Evolutionary conservation across 2,797 vertebrate genomes (phyloP).

Genomic region (Amphiprion clarkii): DNA sequence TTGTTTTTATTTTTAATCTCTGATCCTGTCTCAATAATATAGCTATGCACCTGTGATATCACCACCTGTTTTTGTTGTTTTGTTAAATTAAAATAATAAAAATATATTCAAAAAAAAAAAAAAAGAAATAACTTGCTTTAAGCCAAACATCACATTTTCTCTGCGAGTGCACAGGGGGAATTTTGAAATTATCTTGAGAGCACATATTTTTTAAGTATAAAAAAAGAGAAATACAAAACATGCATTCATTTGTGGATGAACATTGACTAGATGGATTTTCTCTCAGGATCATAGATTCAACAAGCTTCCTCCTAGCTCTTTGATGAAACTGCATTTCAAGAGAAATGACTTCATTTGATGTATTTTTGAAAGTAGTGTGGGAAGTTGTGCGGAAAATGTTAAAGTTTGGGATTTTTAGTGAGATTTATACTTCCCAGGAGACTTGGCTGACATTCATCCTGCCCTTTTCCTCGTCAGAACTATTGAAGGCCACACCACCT

Average conservation of each 20-base stretch:
- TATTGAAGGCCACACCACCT: conserved; percentile 68
- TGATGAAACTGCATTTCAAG: conserved; percentile 1
- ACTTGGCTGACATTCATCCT: conserved; percentile 78
- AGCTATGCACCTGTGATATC: too few species aligned
- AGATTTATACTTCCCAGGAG: conserved; percentile 73
- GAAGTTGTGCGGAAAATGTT: conserved; percentile 33
- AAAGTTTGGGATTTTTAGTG: conserved; percentile 40
- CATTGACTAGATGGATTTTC: neutral
- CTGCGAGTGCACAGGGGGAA: neutral
- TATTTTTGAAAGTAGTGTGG: conserved; percentile 30
- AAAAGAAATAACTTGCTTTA: too few species aligned
- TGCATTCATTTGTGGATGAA: neutral
- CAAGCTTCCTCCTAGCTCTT: neutral
- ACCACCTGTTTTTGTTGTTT: too few species aligned
- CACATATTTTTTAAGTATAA: neutral
- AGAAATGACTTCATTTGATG: conserved; percentile 4
- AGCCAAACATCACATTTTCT: neutral
- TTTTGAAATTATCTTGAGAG: neutral
- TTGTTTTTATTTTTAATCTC: too few species aligned
- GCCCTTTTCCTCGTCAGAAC: conserved; percentile 75
- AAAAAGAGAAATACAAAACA: conserved; percentile 2
- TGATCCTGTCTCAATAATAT: too few species aligned
- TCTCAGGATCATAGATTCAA: neutral
- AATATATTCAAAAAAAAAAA: too few species aligned
- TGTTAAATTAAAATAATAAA: too few species aligned